Base-by-base conservation (phyloP, 35 echinoderm and acorn worm species). In the Patiria miniata region DNA sequence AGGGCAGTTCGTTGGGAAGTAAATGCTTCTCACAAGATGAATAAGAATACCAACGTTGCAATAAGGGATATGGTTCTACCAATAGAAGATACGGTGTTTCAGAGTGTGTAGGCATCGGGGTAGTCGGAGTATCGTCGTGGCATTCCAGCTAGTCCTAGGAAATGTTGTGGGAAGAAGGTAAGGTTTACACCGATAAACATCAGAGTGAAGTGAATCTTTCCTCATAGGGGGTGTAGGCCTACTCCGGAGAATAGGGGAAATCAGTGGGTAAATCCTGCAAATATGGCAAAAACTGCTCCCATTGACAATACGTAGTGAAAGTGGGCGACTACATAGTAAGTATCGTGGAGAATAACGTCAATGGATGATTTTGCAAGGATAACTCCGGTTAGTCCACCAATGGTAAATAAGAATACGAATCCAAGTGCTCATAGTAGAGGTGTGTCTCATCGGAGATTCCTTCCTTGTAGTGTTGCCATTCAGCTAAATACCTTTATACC, bases 401-500 rank as follows among this genome's bases (percentile, higher is more conserved):
- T 29, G 1, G 93, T 95, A 52, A 95, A 95, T 81, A 91, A 40
- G 39, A 95, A 95, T 1, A 95, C 73, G 53, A 95, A 95, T 16
- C 93, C 89, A 19, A 91, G 6, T 14, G 89, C 89, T 68, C 89
- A 95, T 0, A 88, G 55, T 7, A 95, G 40, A 1, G 93, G 89
- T 8, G 89, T 91, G 37, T 95, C 89, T 44, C 81, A 88, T 21
- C 76, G 79, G 39, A 95, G 34, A 8, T 68, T 85, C 40, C 85
- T 83, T 34, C 93, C 93, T 39, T 91, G 89, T 8, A 95, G 47
- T 0, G 89, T 95, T 47, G 89, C 89, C 76, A 95, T 83, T 58
- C 93, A 95, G 8, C 89, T 91, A 37, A 95, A 95, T 0, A 95
- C 89, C 93, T 95, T 95, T 23, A 95, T 88, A 2, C 93, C 93